Evolutionary conservation across 1,140 invertebrate species (phyloP), one percentile per base, ranked within the genome.

Genomic region (Sitobion miscanthi): DNA sequence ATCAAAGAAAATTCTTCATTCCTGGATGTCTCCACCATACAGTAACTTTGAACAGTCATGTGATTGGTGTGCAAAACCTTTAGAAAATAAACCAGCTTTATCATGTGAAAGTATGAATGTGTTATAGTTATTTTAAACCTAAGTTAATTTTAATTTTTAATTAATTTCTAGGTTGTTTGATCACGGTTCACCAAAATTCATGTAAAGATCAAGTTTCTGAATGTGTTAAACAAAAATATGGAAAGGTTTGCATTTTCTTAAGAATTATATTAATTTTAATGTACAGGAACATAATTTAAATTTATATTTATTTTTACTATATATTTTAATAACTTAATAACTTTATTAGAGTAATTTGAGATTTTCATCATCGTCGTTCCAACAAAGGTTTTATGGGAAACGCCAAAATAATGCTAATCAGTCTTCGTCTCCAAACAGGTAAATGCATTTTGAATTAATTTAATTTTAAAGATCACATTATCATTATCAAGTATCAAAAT

Each of bases 181-280:
- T 97, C 93, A 98, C 97, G 93, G 97, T 98, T 83, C 98, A 98
- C 95, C 98, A 98, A 95, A 97, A 96, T 95, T 96, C 96, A 9
- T 98, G 98, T 95, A 98, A 98, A 95, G 98, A 98, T 95, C 97
- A 98, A 95, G 97, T 98, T 94, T 93, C 90, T 52, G 90, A 93
- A 57, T 93, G 91, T 93, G 52, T 93, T 42, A 93, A 93, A 93
- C 91, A 93, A 93, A 93, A 93, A 85, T 93, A 93, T 57, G 91
- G 77, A 52, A 93, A 93, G 82, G 91, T 93, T 25, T 7, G 30
- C 21, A n/a, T 88, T 88, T 88, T 52, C 20, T 52, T 49, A 52
- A 21, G 0, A 52, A 52, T 52, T 52, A 1, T 88, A 54, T 35
- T 49, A 7, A 30, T 49, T 87, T 47, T 47, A 2, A n/a, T 69